A percentile compares a stretch with the other conserved stretches of the same genome.
Evolutionary conservation across 2,797 vertebrate species (phyloP).

Genomic region (Myripristis murdjan): DNA sequence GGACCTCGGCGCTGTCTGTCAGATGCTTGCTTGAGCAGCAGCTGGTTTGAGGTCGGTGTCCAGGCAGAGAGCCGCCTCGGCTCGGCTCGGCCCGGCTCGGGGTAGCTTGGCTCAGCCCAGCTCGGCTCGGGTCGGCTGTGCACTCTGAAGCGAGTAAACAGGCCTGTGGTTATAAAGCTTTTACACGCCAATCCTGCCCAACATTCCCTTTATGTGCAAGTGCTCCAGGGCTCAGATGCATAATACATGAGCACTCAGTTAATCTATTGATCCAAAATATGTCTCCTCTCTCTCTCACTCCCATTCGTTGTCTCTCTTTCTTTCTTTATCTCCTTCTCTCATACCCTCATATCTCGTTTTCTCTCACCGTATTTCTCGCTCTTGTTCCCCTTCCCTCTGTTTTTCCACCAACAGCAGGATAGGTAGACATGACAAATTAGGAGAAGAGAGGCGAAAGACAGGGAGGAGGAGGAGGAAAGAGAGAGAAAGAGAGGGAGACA

Average conservation of each 20-base stretch:
- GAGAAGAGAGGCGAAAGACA: slow-evolving; percentile 26
- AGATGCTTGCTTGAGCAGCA: background rate
- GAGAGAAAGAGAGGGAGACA: slow-evolving; percentile 29
- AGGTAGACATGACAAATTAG: slow-evolving; percentile 39
- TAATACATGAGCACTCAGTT: slow-evolving; percentile 89
- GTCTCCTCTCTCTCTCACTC: slow-evolving; percentile 76
- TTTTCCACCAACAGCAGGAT: slow-evolving; percentile 25
- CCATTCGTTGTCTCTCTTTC: slow-evolving; percentile 75
- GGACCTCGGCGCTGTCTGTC: no score
- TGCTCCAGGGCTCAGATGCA: slow-evolving; percentile 86
- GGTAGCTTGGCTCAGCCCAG: slow-evolving; percentile 33
- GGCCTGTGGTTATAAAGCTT: slow-evolving; percentile 86
- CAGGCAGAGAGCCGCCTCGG: slow-evolving; percentile 14
- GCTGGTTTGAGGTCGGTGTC: background rate
- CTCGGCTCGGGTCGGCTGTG: slow-evolving; percentile 50
- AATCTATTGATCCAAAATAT: slow-evolving; percentile 88
- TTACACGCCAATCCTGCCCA: slow-evolving; percentile 85
- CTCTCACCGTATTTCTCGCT: slow-evolving; percentile 3
- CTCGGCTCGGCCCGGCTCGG: background rate
- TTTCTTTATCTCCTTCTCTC: slow-evolving; percentile 23
- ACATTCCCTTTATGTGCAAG: slow-evolving; percentile 87
- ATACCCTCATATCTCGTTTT: slow-evolving; percentile 56
- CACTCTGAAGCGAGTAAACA: slow-evolving; percentile 82
- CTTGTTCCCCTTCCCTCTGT: background rate
- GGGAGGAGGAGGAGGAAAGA: slow-evolving; percentile 35